Evolutionary conservation across 2,113 vertebrate genomes (phyloP).

Genomic region (Platysteira castanea): DNA sequence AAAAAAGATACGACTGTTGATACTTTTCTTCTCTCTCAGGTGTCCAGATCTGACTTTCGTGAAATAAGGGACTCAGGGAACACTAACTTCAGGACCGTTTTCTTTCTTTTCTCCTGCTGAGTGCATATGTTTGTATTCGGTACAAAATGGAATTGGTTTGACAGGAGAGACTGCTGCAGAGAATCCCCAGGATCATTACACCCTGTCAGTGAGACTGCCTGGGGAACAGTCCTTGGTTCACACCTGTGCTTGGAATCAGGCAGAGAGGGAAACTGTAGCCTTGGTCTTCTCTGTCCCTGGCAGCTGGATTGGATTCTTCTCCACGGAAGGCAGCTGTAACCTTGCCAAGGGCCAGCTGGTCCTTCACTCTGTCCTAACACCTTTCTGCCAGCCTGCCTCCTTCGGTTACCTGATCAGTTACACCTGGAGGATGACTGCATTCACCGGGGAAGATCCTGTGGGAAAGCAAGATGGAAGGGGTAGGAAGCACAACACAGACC

Average conservation of each 20-base stretch:
- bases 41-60: neutral
- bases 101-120: neutral
- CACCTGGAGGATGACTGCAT: neutral
- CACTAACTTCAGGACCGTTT: neutral
- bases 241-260: rapidly evolving
- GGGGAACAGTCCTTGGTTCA: neutral
- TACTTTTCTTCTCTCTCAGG: neutral
- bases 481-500: neutral
- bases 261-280: neutral
- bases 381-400: neutral
- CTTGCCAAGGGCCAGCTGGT: neutral
- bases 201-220: no score
- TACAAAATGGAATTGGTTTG: neutral
- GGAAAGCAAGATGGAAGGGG: neutral
- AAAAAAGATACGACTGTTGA: neutral
- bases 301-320: neutral
- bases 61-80: neutral
- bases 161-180: neutral
- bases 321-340: neutral
- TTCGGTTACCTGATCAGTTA: neutral
- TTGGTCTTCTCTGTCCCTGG: neutral
- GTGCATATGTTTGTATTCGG: neutral
- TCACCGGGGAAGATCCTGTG: neutral
- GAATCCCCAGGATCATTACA: neutral
- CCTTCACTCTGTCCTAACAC: neutral